A percentile compares a stretch with the other conserved stretches of the same genome.
phyloP scores from a whole-genome alignment of 37 sponge, comb jelly and placozoan species.

The Crambe crambe region DNA sequence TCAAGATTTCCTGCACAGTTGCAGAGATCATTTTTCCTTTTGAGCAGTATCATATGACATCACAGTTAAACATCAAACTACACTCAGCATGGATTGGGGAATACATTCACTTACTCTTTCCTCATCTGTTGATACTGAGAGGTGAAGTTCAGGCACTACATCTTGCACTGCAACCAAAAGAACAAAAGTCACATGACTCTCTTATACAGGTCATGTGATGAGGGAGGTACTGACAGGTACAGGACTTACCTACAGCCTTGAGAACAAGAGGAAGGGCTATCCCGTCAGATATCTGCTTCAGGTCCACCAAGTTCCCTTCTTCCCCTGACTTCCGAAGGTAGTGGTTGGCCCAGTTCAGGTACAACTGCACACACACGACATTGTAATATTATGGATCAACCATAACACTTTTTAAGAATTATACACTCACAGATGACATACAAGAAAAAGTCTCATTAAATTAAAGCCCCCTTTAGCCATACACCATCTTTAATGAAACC shows the following conservation, averaged over 20 bases:
- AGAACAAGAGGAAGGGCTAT: slow-evolving; percentile 42
- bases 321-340: slow-evolving; percentile 53
- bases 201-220: neutral
- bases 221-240: neutral
- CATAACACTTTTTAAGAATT: too few relatives aligned
- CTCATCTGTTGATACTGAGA: slow-evolving; percentile 3
- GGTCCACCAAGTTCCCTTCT: slow-evolving; percentile 32
- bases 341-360: slow-evolving; percentile 80
- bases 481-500: too few relatives aligned
- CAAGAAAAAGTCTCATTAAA: too few relatives aligned
- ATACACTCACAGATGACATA: too few relatives aligned
- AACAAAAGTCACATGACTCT: too few relatives aligned
- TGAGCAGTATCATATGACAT: too few relatives aligned
- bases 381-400: too few relatives aligned
- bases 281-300: slow-evolving; percentile 57
- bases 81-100: too few relatives aligned
- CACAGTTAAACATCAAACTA: too few relatives aligned
- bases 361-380: slow-evolving; percentile 46
- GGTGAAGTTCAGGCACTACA: slow-evolving; percentile 9
- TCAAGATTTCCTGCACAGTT: too few relatives aligned
- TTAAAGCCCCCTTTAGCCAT: too few relatives aligned
- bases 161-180: slow-evolving; percentile 1
- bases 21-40: too few relatives aligned
- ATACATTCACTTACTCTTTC: slow-evolving; percentile 9
- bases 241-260: slow-evolving; percentile 58